Conservation (phyloP, 2,888 invertebrate species). For the Trypoxylon attenuatum region DNA sequence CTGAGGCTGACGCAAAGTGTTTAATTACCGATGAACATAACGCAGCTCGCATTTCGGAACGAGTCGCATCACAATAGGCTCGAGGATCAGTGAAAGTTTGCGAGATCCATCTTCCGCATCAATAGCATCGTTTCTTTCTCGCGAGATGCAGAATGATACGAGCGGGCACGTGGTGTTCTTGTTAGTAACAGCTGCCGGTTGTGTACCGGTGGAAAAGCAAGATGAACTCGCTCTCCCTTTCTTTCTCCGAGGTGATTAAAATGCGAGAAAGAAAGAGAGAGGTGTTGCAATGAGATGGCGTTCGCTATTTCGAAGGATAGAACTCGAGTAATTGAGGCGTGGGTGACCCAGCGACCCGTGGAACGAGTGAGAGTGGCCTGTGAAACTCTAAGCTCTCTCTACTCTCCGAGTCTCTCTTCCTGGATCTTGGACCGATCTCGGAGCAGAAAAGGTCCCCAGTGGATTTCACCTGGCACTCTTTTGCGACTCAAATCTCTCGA, state of each 20-base stretch:
- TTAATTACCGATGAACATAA: too few species aligned
- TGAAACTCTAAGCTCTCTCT: constrained; percentile 47
- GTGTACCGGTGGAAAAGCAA: too few species aligned
- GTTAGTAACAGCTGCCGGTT: too few species aligned
- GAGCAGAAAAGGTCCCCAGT: too few species aligned
- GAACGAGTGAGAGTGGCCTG: constrained; percentile 51
- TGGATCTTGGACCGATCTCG: constrained; percentile 16
- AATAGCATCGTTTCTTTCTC: background rate
- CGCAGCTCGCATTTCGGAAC: too few species aligned
- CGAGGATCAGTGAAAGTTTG: too few species aligned
- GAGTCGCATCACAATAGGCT: too few species aligned
- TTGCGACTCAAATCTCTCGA: constrained; percentile 5
- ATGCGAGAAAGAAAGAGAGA: background rate
- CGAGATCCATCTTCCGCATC: background rate
- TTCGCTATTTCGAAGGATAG: constrained; percentile 21
- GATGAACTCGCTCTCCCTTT: background rate
- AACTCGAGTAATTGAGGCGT: constrained; percentile 48
- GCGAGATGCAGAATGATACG: background rate
- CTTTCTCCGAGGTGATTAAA: too few species aligned
- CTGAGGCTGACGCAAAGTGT: too few species aligned
- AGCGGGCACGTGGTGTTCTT: too few species aligned
- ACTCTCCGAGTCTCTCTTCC: constrained; percentile 49
- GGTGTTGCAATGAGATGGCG: constrained; percentile 31
- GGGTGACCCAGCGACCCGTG: constrained; percentile 55
- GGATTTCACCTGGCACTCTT: background rate